Base-by-base conservation (phyloP, 2,113 vertebrate species). In the Cavia porcellus region DNA sequence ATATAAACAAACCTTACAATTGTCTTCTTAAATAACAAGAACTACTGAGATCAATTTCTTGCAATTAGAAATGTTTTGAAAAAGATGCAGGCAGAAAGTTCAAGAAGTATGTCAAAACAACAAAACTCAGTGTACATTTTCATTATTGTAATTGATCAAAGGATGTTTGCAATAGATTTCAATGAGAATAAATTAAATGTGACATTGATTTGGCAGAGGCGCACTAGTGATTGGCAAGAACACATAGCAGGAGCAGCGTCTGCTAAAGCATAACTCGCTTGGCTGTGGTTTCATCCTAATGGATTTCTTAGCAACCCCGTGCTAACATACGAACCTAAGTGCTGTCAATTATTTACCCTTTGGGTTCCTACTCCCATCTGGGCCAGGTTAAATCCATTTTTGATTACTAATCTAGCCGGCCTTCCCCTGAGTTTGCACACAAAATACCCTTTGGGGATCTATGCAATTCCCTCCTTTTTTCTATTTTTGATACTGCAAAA, bases 161-260 rank as follows among this genome's bases (percentile, higher is more conserved):
- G 86, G 93, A 91, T 97, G 96, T 97, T 97, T 98, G 92, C 93
- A 97, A 8, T 79, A 95, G 97, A 98, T 79, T 93, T 86, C 85
- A 97, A 97, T 97, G 70, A 97, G 86, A 96, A 93, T 98, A 97
- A 98, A 98, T 96, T 94, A 97, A 97, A 93, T 93, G 80, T 98
- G 98, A 97, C 59, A 90, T 61, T 97, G 92, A 95, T 97, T 98
- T 99, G 96, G 97, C 96, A 98, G 94, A 95, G 3, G 0, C 50
- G 91, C 61, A 50, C 62, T 90, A 74, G 95, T 57, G 25, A 87
- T 96, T 98, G 94, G 96, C 94, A 90, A 81, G 82, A 85, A 79
- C 89, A 96, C 70, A 95, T 83, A 95, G 72, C 66, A 80, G 8
- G 6, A 90, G 42, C 35, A 59, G 91, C 95, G 84, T 97, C 94